phyloP scores from a whole-genome alignment of 2,888 invertebrate genomes.

The Spilarctia lutea region DNA sequence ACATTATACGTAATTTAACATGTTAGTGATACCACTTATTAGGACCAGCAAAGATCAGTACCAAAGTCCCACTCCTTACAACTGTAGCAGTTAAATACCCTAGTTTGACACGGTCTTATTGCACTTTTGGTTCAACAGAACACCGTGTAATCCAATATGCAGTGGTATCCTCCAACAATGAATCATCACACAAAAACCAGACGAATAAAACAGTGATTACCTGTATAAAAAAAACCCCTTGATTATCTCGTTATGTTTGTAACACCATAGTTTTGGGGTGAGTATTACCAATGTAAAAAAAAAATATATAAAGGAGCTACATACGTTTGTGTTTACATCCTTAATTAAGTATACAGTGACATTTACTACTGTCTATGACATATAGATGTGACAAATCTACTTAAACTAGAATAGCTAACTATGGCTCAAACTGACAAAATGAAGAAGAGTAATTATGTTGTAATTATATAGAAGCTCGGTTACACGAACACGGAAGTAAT shows the following conservation, averaged over 20 bases:
- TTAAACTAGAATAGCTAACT: neutral
- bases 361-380: neutral
- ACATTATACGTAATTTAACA: neutral
- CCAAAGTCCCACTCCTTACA: constrained; percentile 24
- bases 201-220: neutral
- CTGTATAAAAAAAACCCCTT: neutral
- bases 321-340: neutral
- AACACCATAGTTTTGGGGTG: neutral
- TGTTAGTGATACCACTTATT: neutral
- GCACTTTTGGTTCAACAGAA: constrained; percentile 50
- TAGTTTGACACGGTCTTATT: constrained; percentile 73
- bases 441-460: neutral
- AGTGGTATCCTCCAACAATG: constrained; percentile 23
- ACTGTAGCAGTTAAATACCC: constrained; percentile 57
- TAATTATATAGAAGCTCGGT: neutral
- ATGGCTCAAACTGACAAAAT: neutral
- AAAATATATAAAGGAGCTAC: neutral
- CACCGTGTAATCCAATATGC: constrained; percentile 29
- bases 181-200: constrained; percentile 39
- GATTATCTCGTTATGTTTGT: neutral
- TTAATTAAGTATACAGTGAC: neutral
- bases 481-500: neutral
- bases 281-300: neutral
- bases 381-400: neutral
- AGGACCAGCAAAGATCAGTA: neutral